Evolutionary conservation across 1,140 invertebrate species (phyloP).

Genomic region (Aradophagus sp.): DNA sequence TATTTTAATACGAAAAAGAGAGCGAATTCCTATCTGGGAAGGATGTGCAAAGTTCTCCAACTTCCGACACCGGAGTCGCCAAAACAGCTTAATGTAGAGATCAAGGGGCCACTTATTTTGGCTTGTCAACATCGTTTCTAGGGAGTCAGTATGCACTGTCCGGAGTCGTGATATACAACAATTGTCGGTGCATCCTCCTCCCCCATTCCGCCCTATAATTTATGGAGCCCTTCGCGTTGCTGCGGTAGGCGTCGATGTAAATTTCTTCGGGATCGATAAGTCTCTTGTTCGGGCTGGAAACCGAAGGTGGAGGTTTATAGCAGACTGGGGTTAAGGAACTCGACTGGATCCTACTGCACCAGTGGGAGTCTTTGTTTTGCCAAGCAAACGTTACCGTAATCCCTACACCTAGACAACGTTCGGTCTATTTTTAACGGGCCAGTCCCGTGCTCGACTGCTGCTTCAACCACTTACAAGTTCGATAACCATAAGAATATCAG

Average conservation of each 20-base stretch:
- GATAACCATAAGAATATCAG: slow-evolving; percentile 7
- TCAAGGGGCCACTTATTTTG: no score
- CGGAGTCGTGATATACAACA: slow-evolving; percentile 30
- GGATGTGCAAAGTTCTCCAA: no score
- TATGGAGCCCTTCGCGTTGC: slow-evolving; percentile 60
- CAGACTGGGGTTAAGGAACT: slow-evolving; percentile 71
- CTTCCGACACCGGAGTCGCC: no score
- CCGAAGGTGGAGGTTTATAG: slow-evolving; percentile 65
- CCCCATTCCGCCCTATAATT: slow-evolving; percentile 59
- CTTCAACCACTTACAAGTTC: not conserved
- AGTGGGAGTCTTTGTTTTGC: slow-evolving; percentile 19
- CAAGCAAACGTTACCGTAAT: slow-evolving; percentile 3
- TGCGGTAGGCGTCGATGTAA: slow-evolving; percentile 63
- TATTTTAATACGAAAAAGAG: no score
- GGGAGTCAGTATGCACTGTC: slow-evolving; percentile 8
- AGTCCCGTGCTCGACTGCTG: no score
- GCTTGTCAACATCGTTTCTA: slow-evolving; percentile 23
- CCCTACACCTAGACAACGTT: slow-evolving; percentile 1
- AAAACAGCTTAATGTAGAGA: no score
- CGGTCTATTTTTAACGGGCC: not conserved
- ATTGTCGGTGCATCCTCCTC: slow-evolving; percentile 31
- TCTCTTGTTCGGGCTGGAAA: slow-evolving; percentile 51
- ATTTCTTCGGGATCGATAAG: slow-evolving; percentile 67
- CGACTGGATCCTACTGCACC: slow-evolving; percentile 36
- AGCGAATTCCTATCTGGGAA: no score